Evolutionary conservation across 2,113 vertebrate genomes (phyloP).

Genomic region (Onychostoma macrolepis): DNA sequence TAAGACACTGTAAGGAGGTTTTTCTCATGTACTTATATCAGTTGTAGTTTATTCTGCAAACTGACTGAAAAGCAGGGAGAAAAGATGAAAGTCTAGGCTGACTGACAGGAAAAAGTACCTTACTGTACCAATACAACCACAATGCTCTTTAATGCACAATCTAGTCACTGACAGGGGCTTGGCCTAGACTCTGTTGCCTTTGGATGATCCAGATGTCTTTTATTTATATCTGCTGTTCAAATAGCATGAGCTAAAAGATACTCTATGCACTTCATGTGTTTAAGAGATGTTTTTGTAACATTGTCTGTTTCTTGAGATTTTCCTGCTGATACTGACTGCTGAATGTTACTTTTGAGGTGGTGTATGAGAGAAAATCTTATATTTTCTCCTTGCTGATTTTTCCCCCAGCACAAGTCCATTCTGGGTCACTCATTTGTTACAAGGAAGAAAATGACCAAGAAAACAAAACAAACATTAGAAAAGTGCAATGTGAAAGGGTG

Average conservation of each 20-base stretch:
- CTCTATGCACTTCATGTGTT: neutral
- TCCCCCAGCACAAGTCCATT: neutral
- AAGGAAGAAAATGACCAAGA: conserved; percentile 56
- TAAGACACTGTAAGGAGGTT: neutral
- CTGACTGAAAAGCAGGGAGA: neutral
- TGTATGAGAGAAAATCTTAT: neutral
- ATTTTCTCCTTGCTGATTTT: neutral
- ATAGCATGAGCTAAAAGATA: neutral
- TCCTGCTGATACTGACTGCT: neutral
- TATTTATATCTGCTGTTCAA: neutral
- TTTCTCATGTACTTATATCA: neutral
- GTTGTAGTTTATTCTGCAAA: neutral
- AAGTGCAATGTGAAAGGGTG: conserved; percentile 26
- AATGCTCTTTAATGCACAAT: neutral
- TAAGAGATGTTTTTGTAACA: neutral
- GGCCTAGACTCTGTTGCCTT: neutral
- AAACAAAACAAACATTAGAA: conserved; percentile 19
- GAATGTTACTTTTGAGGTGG: neutral
- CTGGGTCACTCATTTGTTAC: neutral
- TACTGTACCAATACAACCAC: neutral
- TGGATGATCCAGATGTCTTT: neutral
- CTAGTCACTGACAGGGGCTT: neutral
- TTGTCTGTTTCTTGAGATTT: neutral
- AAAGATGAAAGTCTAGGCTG: neutral
- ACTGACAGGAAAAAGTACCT: neutral